Evolutionary conservation across 2,113 vertebrate species (phyloP).

Genomic region (Stigmatopora nigra): DNA sequence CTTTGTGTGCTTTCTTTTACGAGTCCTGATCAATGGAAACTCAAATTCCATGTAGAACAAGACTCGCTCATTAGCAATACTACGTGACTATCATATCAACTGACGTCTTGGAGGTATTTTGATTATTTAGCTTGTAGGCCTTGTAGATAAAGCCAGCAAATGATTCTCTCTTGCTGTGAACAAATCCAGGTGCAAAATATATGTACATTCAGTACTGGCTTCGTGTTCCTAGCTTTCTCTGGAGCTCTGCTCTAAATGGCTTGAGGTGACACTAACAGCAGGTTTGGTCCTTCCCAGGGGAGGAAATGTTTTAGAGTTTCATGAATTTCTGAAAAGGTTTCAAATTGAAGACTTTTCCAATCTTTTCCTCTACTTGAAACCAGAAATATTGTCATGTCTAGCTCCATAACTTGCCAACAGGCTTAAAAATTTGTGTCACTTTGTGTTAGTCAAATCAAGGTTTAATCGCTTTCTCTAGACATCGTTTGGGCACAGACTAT

Average conservation of each 20-base stretch:
- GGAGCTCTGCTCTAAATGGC: constrained; percentile 69
- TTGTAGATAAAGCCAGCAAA: constrained; percentile 34
- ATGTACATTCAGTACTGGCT: constrained; percentile 5
- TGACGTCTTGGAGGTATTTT: not conserved
- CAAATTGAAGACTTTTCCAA: constrained; percentile 83
- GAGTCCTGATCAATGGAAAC: not conserved
- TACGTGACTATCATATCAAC: not conserved
- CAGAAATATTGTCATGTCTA: constrained; percentile 39
- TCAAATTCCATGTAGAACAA: not conserved
- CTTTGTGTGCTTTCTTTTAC: not conserved
- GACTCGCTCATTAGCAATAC: not conserved
- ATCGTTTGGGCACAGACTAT: too few species aligned
- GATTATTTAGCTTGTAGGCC: too few species aligned
- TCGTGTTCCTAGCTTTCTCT: constrained; percentile 25
- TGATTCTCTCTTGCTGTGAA: constrained; percentile 30
- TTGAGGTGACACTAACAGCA: constrained; percentile 78
- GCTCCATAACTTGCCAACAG: constrained; percentile 17
- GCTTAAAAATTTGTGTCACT: constrained; percentile 6
- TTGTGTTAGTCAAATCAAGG: constrained; percentile 12
- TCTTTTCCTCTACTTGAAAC: constrained; percentile 68
- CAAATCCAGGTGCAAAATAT: constrained; percentile 12
- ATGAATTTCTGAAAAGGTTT: constrained; percentile 99
- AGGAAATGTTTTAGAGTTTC: constrained; percentile 98
- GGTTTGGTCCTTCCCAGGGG: constrained; percentile 82
- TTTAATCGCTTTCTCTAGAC: too few species aligned